Evolutionary conservation across 2,888 invertebrate species (phyloP), one percentile per base, ranked within the genome.

Genomic region (Athalia cordata): DNA sequence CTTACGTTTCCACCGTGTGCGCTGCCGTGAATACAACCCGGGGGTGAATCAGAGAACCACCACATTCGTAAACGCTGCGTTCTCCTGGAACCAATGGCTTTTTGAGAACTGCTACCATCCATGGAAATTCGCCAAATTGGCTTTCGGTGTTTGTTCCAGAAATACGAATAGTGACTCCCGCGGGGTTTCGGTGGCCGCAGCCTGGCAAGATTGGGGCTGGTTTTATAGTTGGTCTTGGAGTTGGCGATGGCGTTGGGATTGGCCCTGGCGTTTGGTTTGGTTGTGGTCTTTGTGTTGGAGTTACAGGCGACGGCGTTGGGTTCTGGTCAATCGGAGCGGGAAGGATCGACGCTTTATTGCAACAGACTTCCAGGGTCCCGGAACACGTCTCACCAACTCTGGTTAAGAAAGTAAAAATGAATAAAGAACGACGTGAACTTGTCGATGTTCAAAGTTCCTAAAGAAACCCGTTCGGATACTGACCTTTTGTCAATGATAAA

Each of bases 61-160:
- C 97, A 61, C 96, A 96, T 13, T 95, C 92, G 89, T 96, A 96
- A 49, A 93, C 91, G 83, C 92, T 93, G 64, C 92, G 87, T 85
- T 92, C 92, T 83, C 92, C 91, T 0, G 89, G 90, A 86, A 8
- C 88, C 85, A n/a, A 92, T 91, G 0, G 93, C 90, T 0, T 88
- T 86, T 80, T 93, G 92, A 95, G 89, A 49, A 96, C 91, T 0
- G 95, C 96, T 0, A 95, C 93, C 94, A 96, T 95, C 96, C 96
- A 96, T 0, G 96, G 96, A 87, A 95, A 96, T 89, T 96, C 96
- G 0, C 94, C 96, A 81, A 94, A 96, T 84, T 95, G 93, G 0
- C 93, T 92, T 86, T 96, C 96, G 57, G 93, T 92, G 80, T 95
- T 92, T 0, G 86, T 87, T 0, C 94, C 92, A 0, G 93, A 94